Conservation (phyloP, 2,888 invertebrate species). For the Drepana falcataria region DNA sequence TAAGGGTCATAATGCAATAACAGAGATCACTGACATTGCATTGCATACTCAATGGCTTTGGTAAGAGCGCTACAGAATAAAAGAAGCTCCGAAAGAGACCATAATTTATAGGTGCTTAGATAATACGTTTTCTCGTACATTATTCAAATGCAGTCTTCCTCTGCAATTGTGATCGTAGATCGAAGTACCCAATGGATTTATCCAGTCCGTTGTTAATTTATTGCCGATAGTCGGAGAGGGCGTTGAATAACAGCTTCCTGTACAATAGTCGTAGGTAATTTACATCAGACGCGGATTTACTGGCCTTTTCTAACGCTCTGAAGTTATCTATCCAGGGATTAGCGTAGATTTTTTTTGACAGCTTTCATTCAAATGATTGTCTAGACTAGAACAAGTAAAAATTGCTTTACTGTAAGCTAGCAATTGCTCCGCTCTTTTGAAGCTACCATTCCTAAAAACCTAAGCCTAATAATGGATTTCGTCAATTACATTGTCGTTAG, state of each 20-base stretch:
- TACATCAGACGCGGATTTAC: slow-evolving; percentile 7
- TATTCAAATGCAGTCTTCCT: slow-evolving; percentile 49
- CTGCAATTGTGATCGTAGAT: slow-evolving; percentile 44
- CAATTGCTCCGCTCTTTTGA: too few species aligned
- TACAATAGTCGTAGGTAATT: slow-evolving; percentile 20
- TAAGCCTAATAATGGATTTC: too few species aligned
- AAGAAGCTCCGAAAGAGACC: slow-evolving; percentile 1
- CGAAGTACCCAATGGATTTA: slow-evolving; percentile 60
- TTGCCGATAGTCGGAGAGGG: slow-evolving; percentile 49
- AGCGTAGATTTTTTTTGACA: too few species aligned
- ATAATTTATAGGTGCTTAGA: slow-evolving; percentile 15
- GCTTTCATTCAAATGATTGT: too few species aligned
- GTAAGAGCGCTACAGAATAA: slow-evolving; percentile 1
- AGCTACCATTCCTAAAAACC: too few species aligned
- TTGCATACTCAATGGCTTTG: not conserved
- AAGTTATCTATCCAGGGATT: too few species aligned
- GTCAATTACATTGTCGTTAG: too few species aligned
- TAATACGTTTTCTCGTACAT: slow-evolving; percentile 40
- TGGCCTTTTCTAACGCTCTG: not conserved
- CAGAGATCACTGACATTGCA: not conserved
- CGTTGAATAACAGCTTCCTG: slow-evolving; percentile 50
- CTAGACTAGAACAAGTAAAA: too few species aligned
- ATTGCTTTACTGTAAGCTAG: too few species aligned
- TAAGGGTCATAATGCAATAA: too few species aligned
- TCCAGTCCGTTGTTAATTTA: slow-evolving; percentile 60